Evolutionary conservation across 2,113 vertebrate genomes (phyloP).

Genomic region (Delphinus delphis): DNA sequence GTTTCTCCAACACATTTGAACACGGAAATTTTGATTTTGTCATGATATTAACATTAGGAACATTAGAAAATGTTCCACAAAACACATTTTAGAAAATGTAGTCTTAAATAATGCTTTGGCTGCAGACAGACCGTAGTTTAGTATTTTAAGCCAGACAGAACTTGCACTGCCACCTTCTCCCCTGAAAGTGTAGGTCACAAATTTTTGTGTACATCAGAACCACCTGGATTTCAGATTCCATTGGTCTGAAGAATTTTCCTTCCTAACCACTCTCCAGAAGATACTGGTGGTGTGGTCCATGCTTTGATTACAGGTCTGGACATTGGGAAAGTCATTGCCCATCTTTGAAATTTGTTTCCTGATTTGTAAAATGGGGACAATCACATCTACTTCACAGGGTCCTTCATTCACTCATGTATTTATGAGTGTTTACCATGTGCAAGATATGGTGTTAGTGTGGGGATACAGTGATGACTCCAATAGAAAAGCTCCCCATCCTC

Average conservation of each 20-base stretch:
- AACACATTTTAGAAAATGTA: background rate
- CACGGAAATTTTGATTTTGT: slow-evolving; percentile 16
- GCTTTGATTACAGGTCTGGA: background rate
- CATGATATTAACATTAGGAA: background rate
- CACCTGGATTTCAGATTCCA: background rate
- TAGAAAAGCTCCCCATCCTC: background rate
- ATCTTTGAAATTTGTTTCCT: background rate
- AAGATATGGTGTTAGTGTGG: background rate
- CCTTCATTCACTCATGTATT: background rate
- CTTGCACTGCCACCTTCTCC: background rate
- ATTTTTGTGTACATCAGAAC: background rate
- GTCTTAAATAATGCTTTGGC: slow-evolving; percentile 21
- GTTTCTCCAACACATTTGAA: slow-evolving; percentile 33
- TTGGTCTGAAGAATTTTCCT: background rate
- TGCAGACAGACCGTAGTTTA: background rate
- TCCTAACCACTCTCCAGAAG: background rate
- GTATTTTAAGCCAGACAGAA: slow-evolving; percentile 15
- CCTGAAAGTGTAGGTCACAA: background rate
- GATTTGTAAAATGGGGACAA: background rate
- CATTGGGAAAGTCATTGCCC: background rate
- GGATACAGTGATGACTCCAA: background rate
- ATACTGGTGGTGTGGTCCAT: background rate
- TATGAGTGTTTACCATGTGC: background rate
- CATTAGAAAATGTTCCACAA: slow-evolving; percentile 39
- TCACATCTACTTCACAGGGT: background rate